These are phyloP conservation scores for Phania funesta DNA, from an alignment of 2,888 invertebrate genomes.

Conservation along the genomic window DNA sequence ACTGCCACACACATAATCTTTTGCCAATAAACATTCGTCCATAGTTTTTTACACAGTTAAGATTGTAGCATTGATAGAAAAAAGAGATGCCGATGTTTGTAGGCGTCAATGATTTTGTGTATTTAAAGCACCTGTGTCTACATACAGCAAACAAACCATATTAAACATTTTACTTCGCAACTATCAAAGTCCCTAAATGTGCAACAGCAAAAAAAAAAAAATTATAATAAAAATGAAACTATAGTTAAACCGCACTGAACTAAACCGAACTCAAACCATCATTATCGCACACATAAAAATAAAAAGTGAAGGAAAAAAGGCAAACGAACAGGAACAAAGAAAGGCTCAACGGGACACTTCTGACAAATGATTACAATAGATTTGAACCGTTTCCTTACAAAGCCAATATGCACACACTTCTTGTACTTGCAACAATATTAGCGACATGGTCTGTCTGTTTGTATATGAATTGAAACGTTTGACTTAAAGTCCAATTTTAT, in stretches of 20 bases:
- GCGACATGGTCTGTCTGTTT: not conserved
- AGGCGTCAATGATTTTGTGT: constrained; percentile 70
- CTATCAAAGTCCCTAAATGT: constrained; percentile 61
- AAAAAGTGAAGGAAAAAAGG: not conserved
- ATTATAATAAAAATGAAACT: constrained; percentile 11
- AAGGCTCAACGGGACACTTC: constrained; percentile 56
- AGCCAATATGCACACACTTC: constrained; percentile 20
- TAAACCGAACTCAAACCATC: not conserved
- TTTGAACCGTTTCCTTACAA: constrained; percentile 21
- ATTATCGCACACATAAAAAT: constrained; percentile 7
- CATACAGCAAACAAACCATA: constrained; percentile 41
- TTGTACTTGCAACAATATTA: not conserved
- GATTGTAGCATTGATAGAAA: constrained; percentile 34
- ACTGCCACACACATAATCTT: not conserved
- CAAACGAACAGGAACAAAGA: constrained; percentile 22
- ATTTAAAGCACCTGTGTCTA: constrained; percentile 70
- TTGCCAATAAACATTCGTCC: constrained; percentile 26
- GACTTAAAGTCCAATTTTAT: constrained; percentile 27
- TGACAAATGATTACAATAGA: constrained; percentile 52
- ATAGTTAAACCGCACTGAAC: constrained; percentile 19
- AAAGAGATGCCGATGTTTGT: constrained; percentile 59
- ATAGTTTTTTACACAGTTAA: constrained; percentile 12
- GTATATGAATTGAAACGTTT: constrained; percentile 9
- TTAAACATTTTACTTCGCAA: constrained; percentile 62
- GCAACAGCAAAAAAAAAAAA: constrained; percentile 9